Base-by-base conservation (phyloP, 2,888 invertebrate genomes). In the Tinea trinotella region DNA sequence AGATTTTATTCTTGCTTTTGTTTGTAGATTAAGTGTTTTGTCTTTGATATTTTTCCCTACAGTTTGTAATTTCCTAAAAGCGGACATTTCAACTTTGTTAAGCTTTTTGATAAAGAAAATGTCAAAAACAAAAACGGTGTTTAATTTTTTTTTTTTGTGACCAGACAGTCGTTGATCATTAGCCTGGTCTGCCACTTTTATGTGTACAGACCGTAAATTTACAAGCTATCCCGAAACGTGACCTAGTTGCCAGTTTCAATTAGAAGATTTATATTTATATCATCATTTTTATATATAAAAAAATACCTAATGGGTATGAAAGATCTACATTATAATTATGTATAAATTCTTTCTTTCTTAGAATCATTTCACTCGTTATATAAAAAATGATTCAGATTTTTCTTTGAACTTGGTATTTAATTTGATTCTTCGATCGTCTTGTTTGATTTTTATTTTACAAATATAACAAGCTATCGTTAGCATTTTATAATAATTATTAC, bases 61-160 rank as follows among this genome's bases (percentile, higher is more conserved):
- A 9, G 19, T 46, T 40, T 19, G 19, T 46, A 46, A 46, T 46
- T 46, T 46, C 46, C 18, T 17, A 46, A 46, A 46, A 46, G 46
- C 46, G 46, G 46, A 46, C 46, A 46, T 19, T 46, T 46, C 46
- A 46, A 18, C 19, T 46, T 46, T 46, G 46, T 46, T 46, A 46
- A 46, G 46, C 46, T 46, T 17, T 40, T 19, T 46, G 19, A 4
- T 19, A 46, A 46, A 46, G 46, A 19, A 46, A 46, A 46, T 10
- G 46, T 46, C 46, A 17, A 17, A 46, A 46, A 46, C 46, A 46
- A 46, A 36, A 19, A 46, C 10, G 40, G 13, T 46, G 2, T 46
- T 1, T 46, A 46, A 46, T 46, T 46, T 19, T 17, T n/a, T n/a
- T n/a, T n/a, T n/a, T n/a, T n/a, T n/a, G n/a, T n/a, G n/a, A n/a